These are phyloP conservation scores for Astyanax mexicanus DNA, from an alignment of 2,797 vertebrate genomes.

Conservation along the genomic window DNA sequence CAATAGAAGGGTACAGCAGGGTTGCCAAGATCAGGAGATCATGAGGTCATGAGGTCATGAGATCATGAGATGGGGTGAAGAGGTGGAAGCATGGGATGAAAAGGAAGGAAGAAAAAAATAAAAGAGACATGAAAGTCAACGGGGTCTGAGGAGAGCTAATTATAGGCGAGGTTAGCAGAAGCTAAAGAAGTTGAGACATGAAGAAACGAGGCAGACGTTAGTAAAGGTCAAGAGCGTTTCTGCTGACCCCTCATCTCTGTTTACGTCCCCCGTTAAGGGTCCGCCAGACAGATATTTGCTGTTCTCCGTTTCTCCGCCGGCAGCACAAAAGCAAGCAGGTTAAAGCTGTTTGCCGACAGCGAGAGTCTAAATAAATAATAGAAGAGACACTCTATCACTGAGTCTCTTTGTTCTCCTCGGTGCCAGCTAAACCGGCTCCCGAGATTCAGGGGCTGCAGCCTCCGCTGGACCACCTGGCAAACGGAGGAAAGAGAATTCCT, in stretches of 20 bases:
- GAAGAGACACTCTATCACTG: conserved; percentile 32
- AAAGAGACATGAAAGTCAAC: neutral
- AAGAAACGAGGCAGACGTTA: neutral
- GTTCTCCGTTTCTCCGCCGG: neutral
- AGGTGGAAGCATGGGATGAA: neutral
- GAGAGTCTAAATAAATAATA: conserved; percentile 45
- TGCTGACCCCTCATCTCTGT: conserved; percentile 23
- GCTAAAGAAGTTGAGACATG: neutral
- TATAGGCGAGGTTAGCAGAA: neutral
- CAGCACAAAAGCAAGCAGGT: conserved; percentile 19
- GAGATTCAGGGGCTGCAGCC: conserved; percentile 6
- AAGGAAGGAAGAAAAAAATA: too few species aligned
- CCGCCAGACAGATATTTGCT: neutral
- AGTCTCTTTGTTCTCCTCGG: conserved; percentile 49
- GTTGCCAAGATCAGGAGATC: neutral
- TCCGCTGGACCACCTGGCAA: neutral
- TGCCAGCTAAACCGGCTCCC: conserved; percentile 32
- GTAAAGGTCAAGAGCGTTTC: neutral
- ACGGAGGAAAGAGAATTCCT: conserved; percentile 39
- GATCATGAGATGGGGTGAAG: neutral
- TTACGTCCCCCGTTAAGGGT: neutral
- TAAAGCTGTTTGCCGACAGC: conserved; percentile 44
- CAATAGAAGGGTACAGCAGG: neutral
- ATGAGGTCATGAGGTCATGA: neutral
- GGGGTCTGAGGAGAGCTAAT: neutral